phyloP scores from a whole-genome alignment of 1,140 invertebrate species.

The Lysiphlebus fabarum region DNA sequence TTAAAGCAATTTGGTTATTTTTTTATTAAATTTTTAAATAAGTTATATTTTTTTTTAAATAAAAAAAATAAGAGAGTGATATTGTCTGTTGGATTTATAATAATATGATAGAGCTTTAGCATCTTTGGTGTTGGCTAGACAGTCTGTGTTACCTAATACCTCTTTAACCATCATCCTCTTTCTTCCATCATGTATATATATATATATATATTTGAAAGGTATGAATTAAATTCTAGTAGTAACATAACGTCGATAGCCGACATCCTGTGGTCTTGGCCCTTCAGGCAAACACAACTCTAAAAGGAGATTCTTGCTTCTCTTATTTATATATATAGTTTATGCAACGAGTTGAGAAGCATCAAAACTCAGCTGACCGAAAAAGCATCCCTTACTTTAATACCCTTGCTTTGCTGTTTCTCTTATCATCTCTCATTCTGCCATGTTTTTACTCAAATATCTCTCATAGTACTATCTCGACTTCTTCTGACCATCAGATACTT shows the following conservation, averaged over 20 bases:
- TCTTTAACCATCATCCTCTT: conserved; percentile 18
- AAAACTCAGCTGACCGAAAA: conserved; percentile 10
- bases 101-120: conserved; percentile 38
- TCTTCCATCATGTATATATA: background rate
- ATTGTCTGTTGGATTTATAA: conserved; percentile 22
- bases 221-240: background rate
- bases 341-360: background rate
- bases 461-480: conserved; percentile 19
- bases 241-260: conserved; percentile 46
- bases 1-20: too few species aligned
- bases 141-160: conserved; percentile 37
- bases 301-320: conserved; percentile 36
- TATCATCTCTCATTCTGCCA: conserved; percentile 25
- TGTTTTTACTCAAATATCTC: conserved; percentile 20
- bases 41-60: too few species aligned
- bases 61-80: background rate
- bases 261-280: conserved; percentile 16
- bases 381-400: conserved; percentile 7
- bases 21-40: too few species aligned
- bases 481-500: conserved; percentile 12
- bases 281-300: conserved; percentile 14
- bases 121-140: conserved; percentile 42
- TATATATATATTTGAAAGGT: too few species aligned
- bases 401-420: background rate
- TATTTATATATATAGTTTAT: too few species aligned